These are phyloP conservation scores for Bombus terrestris DNA, from an alignment of 1,140 invertebrate genomes.

Conservation along the genomic window DNA sequence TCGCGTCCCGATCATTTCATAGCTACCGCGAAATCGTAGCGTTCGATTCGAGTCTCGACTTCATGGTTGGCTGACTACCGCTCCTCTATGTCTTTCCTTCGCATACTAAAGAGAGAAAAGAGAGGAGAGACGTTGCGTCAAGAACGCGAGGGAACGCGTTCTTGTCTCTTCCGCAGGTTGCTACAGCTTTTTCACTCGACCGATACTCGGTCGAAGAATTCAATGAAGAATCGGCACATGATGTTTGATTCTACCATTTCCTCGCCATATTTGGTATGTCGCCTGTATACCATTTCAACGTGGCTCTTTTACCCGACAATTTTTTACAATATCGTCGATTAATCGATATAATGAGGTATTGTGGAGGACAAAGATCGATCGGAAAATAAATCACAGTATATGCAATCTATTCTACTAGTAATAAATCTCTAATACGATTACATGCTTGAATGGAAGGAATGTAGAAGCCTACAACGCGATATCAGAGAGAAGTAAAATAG, in stretches of 20 bases:
- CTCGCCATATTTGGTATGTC: slow-evolving; percentile 48
- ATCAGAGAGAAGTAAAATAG: not conserved
- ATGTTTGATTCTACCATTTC: slow-evolving; percentile 46
- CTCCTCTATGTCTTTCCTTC: slow-evolving; percentile 74
- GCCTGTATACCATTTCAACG: slow-evolving; percentile 4
- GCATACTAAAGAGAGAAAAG: slow-evolving; percentile 59
- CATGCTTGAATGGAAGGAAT: not conserved
- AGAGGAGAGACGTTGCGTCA: slow-evolving; percentile 60
- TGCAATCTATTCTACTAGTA: not conserved
- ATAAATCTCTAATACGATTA: not conserved
- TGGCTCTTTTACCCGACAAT: not conserved
- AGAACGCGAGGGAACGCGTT: slow-evolving; percentile 63
- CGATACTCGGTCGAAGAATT: slow-evolving; percentile 64
- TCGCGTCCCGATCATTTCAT: slow-evolving; percentile 60
- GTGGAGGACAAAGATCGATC: not conserved
- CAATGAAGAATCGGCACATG: slow-evolving; percentile 59
- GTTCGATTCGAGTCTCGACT: slow-evolving; percentile 76
- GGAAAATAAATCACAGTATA: not conserved
- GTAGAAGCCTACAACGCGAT: no score
- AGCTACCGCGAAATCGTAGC: slow-evolving; percentile 73
- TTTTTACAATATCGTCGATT: slow-evolving; percentile 7
- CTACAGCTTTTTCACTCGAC: slow-evolving; percentile 57
- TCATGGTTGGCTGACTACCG: slow-evolving; percentile 78
- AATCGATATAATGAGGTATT: slow-evolving; percentile 5
- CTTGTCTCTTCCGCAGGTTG: slow-evolving; percentile 65